phyloP scores from a whole-genome alignment of 2,113 vertebrate genomes.

The Ciconia stormi region DNA sequence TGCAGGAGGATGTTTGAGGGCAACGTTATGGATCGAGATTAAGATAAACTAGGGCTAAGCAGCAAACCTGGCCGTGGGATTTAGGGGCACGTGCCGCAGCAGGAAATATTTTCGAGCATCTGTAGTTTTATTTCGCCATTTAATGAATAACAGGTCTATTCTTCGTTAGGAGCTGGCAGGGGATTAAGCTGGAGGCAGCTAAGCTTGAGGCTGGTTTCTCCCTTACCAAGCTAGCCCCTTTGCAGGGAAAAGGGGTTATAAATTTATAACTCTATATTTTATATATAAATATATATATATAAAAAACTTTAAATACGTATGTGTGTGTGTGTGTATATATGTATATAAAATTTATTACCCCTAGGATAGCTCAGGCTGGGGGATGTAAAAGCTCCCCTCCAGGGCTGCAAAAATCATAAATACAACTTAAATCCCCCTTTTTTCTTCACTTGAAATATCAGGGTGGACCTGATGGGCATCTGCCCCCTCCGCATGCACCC shows the following conservation, averaged over 20 bases:
- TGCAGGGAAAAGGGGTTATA: background rate
- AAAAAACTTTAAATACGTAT: no score
- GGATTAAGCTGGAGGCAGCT: background rate
- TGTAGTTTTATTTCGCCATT: background rate
- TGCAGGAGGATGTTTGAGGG: background rate
- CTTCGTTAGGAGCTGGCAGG: background rate
- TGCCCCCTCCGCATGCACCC: rapidly evolving
- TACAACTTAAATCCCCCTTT: background rate
- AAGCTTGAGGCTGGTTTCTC: background rate
- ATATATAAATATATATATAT: no score
- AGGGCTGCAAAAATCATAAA: background rate
- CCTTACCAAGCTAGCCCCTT: background rate
- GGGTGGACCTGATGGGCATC: rapidly evolving
- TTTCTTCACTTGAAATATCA: background rate
- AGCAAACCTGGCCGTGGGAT: background rate
- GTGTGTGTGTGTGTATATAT: no score
- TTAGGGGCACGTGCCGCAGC: background rate
- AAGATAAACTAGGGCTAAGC: background rate
- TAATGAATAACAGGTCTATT: background rate
- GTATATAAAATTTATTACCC: background rate
- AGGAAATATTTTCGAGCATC: slow-evolving; percentile 34
- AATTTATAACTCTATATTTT: background rate
- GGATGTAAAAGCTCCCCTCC: background rate
- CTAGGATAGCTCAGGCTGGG: background rate
- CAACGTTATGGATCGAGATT: rapidly evolving